Base-by-base conservation (phyloP, 2,113 vertebrate species). In the Ictidomys tridecemlineatus region DNA sequence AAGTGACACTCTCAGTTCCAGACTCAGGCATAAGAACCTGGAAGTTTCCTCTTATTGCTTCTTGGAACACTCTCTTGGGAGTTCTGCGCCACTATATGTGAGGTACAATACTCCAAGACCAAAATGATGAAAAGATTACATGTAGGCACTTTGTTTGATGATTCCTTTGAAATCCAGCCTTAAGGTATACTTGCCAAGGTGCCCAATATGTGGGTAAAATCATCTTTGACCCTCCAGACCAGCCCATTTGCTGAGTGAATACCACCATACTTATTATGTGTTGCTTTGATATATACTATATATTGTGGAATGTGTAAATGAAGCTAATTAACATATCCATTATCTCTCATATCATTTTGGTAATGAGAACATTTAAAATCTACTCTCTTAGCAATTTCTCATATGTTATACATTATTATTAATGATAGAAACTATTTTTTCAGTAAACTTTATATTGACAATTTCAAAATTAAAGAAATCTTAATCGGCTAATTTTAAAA, bases 401-500 rank as follows among this genome's bases (percentile, higher is more conserved):
- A 58, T 37, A 48, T 30, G 73, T 28, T 86, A 69, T 8, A 86
- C 14, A 26, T 72, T 72, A 72, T 56, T 87, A 39, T 37, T 87
- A 39, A 56, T 87, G 26, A 51, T 5, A 87, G 45, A 37, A 56
- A 45, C 18, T 20, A 56, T 20, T 56, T 51, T 70, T 84, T 34
- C 48, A 79, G 58, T 93, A 37, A 89, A 93, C 18, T 77, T 77
- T 84, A 76, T 61, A 84, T 63, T 72, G 7, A 53, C 53, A 76
- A 39, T 90, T 87, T 89, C 73, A 93, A 77, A 45, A 37, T 72
- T 72, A 51, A 93, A 72, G 89, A 96, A 32, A 77, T 67, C 26
- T 93, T 70, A 89, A 89, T 89, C 20, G 89, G 39, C 84, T 96
- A 53, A 73, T 78, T 78, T 79, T 28, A 84, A 42, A 93, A 90